Evolutionary conservation across 2,113 vertebrate genomes (phyloP).

Genomic region (Perca fluviatilis): DNA sequence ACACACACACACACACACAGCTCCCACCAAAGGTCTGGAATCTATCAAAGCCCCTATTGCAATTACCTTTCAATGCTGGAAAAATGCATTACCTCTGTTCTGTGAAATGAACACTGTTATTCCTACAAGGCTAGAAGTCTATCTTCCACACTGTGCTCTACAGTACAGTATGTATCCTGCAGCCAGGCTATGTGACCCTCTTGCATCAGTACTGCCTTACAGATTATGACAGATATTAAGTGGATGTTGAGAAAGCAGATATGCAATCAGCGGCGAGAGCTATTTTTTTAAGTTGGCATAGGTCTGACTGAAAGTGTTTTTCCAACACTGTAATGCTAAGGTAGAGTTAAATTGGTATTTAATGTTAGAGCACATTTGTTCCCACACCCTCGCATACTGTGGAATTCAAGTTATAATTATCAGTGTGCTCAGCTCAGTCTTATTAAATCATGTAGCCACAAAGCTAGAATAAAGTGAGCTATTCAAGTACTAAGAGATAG

Average conservation of each 20-base stretch:
- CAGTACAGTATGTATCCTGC: conserved; percentile 28
- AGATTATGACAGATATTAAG: conserved; percentile 60
- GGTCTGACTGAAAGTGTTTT: conserved; percentile 51
- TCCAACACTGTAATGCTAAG: conserved; percentile 29
- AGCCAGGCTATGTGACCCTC: conserved; percentile 42
- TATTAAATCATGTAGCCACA: conserved; percentile 9
- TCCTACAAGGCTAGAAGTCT: conserved; percentile 53
- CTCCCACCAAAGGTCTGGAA: conserved; percentile 74
- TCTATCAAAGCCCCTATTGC: conserved; percentile 73
- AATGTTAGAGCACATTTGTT: conserved; percentile 16
- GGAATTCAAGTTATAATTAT: conserved; percentile 25
- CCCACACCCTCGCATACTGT: conserved; percentile 23
- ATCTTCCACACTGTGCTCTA: conserved; percentile 37
- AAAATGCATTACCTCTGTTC: conserved; percentile 71
- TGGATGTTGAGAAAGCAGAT: conserved; percentile 55
- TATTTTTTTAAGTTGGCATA: conserved; percentile 49
- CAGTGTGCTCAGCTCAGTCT: not conserved
- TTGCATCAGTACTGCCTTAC: conserved; percentile 45
- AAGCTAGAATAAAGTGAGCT: conserved; percentile 12
- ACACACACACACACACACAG: conserved; percentile 28
- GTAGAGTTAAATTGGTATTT: conserved; percentile 43
- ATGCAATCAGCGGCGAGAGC: conserved; percentile 48
- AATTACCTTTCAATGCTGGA: conserved; percentile 72
- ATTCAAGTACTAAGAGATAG: not conserved
- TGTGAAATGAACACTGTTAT: conserved; percentile 70